Evolutionary conservation across 2,113 vertebrate species (phyloP), one percentile per base, ranked within the genome.

Genomic region (Scartelaos histophorus): DNA sequence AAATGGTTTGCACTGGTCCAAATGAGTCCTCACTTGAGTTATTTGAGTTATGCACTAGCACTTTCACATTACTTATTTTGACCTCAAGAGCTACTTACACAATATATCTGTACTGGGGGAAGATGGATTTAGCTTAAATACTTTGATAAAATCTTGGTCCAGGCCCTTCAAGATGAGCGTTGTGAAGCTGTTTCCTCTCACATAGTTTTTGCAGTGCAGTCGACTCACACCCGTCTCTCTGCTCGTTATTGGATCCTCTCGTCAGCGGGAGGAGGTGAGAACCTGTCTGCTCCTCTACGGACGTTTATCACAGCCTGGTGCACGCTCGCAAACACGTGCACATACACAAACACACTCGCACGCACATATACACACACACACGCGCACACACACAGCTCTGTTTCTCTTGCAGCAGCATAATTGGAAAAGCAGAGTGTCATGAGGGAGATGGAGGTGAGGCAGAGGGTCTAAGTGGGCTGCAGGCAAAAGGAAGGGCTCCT

Each of bases 171-270:
- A 13, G 13, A 45, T 7, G 12, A 47, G 7, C 49, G 17, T 5
- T 49, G 1, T 47, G 13, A 47, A 13, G 46, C 13, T 13, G 3
- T 47, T 47, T 47, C 47, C 47, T 5, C 47, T 16, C 49, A 19
- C 49, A 19, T 4, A 51, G 49, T 51, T 51, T 51, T 51, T 17
- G 49, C 49, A 3, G 47, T 16, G 47, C 47, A 51, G 49, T 38
- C 5, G 35, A 38, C 35, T 38, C 15, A 51, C 3, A 5, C 87
- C 47, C 22, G 54, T 73, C 81, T 85, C 68, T 24, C 53, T 68
- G 73, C 80, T 93, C 73, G 65, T 90, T 91, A 90, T 91, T 89
- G 89, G 65, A 86, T 89, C 83, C 90, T 91, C 85, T 84, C 62
- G 85, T 82, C 75, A 70, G 54, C 1, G 0, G 71, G 80, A 43